Evolutionary conservation across 2,888 invertebrate species (phyloP), one percentile per base, ranked within the genome.

Genomic region (Teinopalpus imperialis): DNA sequence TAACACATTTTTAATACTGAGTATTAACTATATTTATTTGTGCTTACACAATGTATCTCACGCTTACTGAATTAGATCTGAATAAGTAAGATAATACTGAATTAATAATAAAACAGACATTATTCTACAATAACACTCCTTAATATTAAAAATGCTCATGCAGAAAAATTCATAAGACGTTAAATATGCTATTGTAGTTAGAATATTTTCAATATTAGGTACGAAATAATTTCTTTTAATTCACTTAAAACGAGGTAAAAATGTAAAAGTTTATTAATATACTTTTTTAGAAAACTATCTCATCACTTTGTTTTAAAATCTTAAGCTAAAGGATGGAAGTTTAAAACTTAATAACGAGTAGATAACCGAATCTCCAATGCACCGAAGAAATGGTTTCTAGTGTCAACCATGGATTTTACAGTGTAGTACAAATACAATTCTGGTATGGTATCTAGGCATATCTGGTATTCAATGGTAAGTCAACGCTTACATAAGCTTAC

Each of bases 11-110:
- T n/a, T n/a, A n/a, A n/a, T n/a, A n/a, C n/a, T n/a, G n/a, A n/a
- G n/a, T n/a, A n/a, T n/a, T n/a, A n/a, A n/a, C n/a, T n/a, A n/a
- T n/a, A n/a, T n/a, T n/a, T n/a, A n/a, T n/a, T n/a, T n/a, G n/a
- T n/a, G n/a, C n/a, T n/a, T n/a, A n/a, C n/a, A n/a, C n/a, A n/a
- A 67, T 72, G 68, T 74, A 70, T 76, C 71, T 75, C 72, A 69
- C 70, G 71, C 49, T 55, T 66, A 69, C 67, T 64, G 68, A 57
- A 7, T 29, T 7, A 9, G n/a, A 30, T 30, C 5, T 21, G 23
- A 14, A 32, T 29, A 20, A 29, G 18, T 39, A 31, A 13, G 31
- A 24, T 18, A 32, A 26, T n/a, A 7, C 10, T 32, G 6, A 8
- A 34, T 24, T 20, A 4, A 34, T 34, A 6, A 5, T 27, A 10